Evolutionary conservation across 2,888 invertebrate genomes (phyloP), one percentile per base, ranked within the genome.

Genomic region (Coleophora flavipennella): DNA sequence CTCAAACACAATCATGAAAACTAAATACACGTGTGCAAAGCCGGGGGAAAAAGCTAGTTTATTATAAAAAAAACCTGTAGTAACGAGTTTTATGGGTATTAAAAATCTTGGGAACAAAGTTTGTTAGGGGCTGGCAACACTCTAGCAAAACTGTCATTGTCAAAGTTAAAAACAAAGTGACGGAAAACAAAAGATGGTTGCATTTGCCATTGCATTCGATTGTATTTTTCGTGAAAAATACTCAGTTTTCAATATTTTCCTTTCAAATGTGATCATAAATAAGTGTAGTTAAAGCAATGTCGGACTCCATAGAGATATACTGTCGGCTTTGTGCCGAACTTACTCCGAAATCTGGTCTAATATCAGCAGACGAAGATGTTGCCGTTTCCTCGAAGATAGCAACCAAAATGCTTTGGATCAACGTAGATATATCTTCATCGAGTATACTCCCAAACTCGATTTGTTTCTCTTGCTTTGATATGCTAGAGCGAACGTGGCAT

Each of bases 251-350:
- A n/a, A 3, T 4, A 29, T 29, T 29, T 20, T 6, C 33, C 10
- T 25, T 32, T 40, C 29, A 34, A 43, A 43, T 33, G 42, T 49
- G 25, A 36, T 52, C 50, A 40, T 32, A 35, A 37, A 35, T 20
- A 45, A 33, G 44, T 44, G 44, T 44, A 47, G 49, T 38, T 20
- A 44, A 57, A 3, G 20, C 33, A 49, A 79, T 78, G 77, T 59
- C 64, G 40, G 67, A 69, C 27, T 54, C 66, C 31, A 65, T 63
- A 27, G 71, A 74, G 26, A 59, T 61, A 9, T 76, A 72, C 39
- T 84, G 84, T 48, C 71, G 84, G 13, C 63, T 84, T 3, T 84
- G 84, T 38, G 84, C 84, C 1, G 84, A 84, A 51, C 67, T 64
- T 33, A 83, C 81, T 8, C 65, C 70, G 1, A 57, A 51, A 53